These are phyloP conservation scores for Capromys pilorides DNA, from an alignment of 2,797 vertebrate genomes.

Conservation along the genomic window DNA sequence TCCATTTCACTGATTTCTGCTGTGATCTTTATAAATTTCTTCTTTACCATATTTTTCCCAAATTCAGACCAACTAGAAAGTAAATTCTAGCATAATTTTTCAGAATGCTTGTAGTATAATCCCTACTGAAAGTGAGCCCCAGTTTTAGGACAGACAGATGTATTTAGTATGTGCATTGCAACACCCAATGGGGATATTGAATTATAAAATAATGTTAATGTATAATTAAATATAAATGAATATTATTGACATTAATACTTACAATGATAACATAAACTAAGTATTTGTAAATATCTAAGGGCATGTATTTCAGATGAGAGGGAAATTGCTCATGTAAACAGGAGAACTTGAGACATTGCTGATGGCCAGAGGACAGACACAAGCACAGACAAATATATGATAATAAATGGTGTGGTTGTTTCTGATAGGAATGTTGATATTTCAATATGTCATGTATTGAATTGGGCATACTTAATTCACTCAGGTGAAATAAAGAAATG, in stretches of 20 bases:
- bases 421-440: neutral
- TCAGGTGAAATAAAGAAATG: neutral
- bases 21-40: neutral
- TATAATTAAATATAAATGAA: neutral
- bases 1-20: neutral
- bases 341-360: neutral
- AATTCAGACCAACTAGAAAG: neutral
- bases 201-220: neutral
- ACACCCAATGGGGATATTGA: neutral
- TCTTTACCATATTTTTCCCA: neutral
- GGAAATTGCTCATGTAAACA: neutral
- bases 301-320: neutral
- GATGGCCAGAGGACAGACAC: neutral
- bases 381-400: neutral
- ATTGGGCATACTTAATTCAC: neutral
- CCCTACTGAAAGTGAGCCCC: neutral
- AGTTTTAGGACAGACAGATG: neutral
- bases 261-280: neutral
- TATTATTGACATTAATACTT: neutral
- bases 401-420: neutral
- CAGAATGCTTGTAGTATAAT: neutral
- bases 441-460: neutral
- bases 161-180: neutral
- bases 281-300: neutral
- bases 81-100: neutral